Base-by-base conservation (phyloP, 1,140 invertebrate species). In the Heliconius hermathena region DNA sequence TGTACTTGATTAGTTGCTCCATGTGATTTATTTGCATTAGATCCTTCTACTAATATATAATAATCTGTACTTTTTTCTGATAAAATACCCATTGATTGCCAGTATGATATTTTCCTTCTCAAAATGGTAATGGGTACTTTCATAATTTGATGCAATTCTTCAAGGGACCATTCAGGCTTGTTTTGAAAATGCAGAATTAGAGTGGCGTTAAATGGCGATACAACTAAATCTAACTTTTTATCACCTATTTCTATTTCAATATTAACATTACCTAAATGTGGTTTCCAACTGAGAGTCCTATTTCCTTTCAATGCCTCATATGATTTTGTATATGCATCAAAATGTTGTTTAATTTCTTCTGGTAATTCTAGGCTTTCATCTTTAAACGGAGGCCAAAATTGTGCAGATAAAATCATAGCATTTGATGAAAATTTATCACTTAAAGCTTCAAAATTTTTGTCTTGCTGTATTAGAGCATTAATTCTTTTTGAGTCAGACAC, bases 321-420 rank as follows among this genome's bases (percentile, higher is more conserved):
- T 3, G 97, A 96, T 89, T 98, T 98, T 0, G 98, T 99, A 86
- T 98, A 99, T 78, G 96, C 96, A 71, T 98, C 96, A 76, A 99
- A 96, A 87, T 98, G 97, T 80, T 97, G 95, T 87, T 98, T 96
- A 49, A 99, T 96, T 85, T 96, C 95, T 36, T 96, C 95, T 6
- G 98, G 98, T 52, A 99, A 90, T 86, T 98, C 97, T 9, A 99
- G 95, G 84, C 97, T 98, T 94, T 99, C 98, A 90, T 99, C 98
- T 90, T 99, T 98, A 81, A 99, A 98, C 26, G 97, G 96, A 1
- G 99, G 99, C 99, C 99, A 99, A 95, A 99, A 99, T 89, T 99
- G 98, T n/a, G 98, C 98, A 0, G 99, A 99, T 13, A 99, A 94
- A 81, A 99, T 98, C 88, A 99, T 96, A 2, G 98, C 97, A 90